A percentile compares a stretch with the other conserved stretches of the same genome.
These are phyloP conservation scores for Ryuthela nishihirai DNA, from an alignment of 2,888 invertebrate genomes.

Conservation along the genomic window DNA sequence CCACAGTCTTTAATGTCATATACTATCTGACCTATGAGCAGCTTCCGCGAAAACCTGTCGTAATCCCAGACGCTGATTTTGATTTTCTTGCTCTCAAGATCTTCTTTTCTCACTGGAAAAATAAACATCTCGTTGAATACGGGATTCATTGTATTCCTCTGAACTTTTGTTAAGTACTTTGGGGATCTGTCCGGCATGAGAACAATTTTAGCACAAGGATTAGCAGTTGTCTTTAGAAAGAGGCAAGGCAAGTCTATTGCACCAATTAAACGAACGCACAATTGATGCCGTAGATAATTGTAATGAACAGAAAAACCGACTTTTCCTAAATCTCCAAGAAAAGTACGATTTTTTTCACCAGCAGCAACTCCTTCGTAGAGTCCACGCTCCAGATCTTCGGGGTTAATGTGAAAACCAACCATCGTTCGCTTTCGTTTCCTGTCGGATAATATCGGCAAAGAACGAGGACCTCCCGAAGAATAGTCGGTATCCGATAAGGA, in stretches of 20 bases:
- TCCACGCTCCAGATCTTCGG: conserved; percentile 32
- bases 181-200: conserved; percentile 49
- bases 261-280: conserved; percentile 35
- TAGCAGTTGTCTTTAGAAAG: conserved; percentile 39
- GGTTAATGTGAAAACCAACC: conserved; percentile 25
- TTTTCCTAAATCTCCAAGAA: conserved; percentile 24
- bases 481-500: conserved; percentile 40
- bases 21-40: conserved; percentile 50
- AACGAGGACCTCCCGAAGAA: conserved; percentile 17
- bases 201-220: conserved; percentile 49
- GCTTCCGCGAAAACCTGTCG: conserved; percentile 50
- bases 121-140: conserved; percentile 48
- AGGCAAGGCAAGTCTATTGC: conserved; percentile 43
- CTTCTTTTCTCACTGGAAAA: conserved; percentile 41
- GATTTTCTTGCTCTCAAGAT: conserved; percentile 38
- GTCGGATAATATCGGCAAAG: conserved; percentile 12
- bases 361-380: conserved; percentile 29
- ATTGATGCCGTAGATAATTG: conserved; percentile 30
- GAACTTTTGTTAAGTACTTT: conserved; percentile 46
- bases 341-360: conserved; percentile 7
- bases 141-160: conserved; percentile 47
- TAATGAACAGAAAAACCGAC: conserved; percentile 38
- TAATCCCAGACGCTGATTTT: conserved; percentile 51
- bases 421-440: conserved; percentile 2
- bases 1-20: conserved; percentile 46